Conservation (phyloP, 2,797 vertebrate species). For the Manis javanica region DNA sequence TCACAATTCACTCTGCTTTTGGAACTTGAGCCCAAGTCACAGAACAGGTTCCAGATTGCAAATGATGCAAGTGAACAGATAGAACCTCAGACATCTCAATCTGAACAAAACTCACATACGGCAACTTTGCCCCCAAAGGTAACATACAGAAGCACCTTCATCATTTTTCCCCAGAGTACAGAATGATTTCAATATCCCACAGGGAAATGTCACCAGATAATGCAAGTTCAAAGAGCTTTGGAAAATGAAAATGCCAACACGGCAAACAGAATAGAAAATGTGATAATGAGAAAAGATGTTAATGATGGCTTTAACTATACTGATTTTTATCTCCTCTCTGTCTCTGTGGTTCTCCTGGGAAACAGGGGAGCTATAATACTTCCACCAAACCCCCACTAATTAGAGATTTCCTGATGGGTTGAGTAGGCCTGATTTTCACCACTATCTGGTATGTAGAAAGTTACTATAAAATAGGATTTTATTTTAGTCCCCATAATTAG, state of each 20-base stretch:
- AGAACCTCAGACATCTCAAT: background rate
- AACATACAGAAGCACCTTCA: background rate
- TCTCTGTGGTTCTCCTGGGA: background rate
- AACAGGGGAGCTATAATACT: background rate
- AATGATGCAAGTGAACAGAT: background rate
- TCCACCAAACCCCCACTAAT: background rate
- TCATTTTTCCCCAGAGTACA: background rate
- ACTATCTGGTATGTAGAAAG: background rate
- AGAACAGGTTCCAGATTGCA: background rate
- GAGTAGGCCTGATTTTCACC: background rate
- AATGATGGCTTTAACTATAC: background rate
- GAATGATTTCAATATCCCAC: background rate
- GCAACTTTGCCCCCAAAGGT: background rate
- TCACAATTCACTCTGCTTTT: background rate
- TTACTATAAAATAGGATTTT: background rate
- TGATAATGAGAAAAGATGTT: background rate
- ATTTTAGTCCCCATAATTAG: slow-evolving; percentile 15
- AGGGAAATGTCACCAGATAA: background rate
- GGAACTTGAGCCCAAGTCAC: background rate
- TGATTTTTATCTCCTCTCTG: background rate
- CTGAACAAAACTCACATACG: background rate
- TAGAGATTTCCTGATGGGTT: background rate
- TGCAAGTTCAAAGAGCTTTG: background rate
- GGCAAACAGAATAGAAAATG: slow-evolving; percentile 22
- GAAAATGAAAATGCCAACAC: slow-evolving; percentile 45